Percentiles rank a stretch among this genome's conserved stretches.
phyloP scores from a whole-genome alignment of 2,113 vertebrate species.

The Centropus bengalensis region DNA sequence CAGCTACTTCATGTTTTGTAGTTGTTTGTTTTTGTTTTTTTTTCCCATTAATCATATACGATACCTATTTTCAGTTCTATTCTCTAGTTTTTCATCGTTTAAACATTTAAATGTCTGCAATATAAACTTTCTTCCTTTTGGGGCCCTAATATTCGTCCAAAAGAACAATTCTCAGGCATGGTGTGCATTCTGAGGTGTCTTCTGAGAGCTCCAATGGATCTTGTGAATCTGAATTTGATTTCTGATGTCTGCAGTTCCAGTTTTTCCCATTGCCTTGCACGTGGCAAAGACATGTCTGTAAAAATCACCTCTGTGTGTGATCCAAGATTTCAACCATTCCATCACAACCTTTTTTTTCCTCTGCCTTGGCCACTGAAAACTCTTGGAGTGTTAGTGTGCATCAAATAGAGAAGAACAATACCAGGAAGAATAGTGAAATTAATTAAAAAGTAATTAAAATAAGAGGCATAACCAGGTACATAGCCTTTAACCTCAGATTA shows the following conservation, averaged over 20 bases:
- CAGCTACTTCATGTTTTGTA: constrained; percentile 1
- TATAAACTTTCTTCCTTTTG: background rate
- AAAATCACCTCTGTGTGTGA: background rate
- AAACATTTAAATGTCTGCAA: background rate
- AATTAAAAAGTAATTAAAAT: background rate
- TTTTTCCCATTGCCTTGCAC: background rate
- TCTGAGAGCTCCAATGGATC: background rate
- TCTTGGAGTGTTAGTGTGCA: background rate
- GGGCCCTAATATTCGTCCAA: background rate
- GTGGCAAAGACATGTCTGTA: background rate
- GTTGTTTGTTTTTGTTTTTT: background rate
- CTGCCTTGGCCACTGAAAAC: background rate
- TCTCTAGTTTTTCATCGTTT: constrained; percentile 5
- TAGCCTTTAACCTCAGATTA: background rate
- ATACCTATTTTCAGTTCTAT: constrained; percentile 21
- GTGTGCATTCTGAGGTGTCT: background rate
- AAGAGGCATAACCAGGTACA: background rate
- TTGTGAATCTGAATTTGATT: background rate
- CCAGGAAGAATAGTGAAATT: background rate
- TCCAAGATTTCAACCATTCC: background rate
- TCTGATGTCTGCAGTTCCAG: background rate
- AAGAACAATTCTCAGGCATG: background rate
- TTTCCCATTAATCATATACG: background rate
- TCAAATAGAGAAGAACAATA: background rate
- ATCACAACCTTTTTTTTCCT: background rate